Evolutionary conservation across 2,888 invertebrate genomes (phyloP), one percentile per base, ranked within the genome.

Genomic region (Ganaspis brasiliensis): DNA sequence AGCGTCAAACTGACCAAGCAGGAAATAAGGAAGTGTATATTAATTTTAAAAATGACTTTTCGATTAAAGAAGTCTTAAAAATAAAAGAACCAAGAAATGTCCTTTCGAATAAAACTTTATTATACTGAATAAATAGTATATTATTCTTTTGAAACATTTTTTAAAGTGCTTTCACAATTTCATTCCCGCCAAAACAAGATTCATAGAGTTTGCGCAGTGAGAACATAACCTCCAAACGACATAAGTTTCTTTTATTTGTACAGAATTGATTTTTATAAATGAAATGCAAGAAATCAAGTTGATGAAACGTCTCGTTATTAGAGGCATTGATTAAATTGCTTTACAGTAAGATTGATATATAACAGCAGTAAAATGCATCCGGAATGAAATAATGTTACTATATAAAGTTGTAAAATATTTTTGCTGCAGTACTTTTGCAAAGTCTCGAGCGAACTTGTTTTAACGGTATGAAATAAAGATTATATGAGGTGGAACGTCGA

Each of bases 401-500:
- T 37, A 37, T 40, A 45, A 67, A 67, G 24, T 21, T n/a, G 67
- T 26, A 67, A 24, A 67, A 67, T n/a, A 45, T 3, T 49, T 67
- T 57, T 57, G 9, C 26, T 6, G n/a, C 19, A 45, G 24, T 24
- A 67, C 2, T 67, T 24, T 24, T 24, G 3, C 16, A 5, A 45
- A 21, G 24, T 67, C 45, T 21, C n/a, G 40, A 67, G 40, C 67
- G 16, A 67, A 67, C 67, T 45, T 49, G 67, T 67, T 67, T 49
- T 49, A 49, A 40, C 67, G n/a, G 67, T 67, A 45, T 49, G 24
- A 67, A 49, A 45, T 67, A 45, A 4, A n/a, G 45, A 67, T 67
- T 67, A 67, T 49, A 67, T 67, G 67, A 67, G 45, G 24, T 67
- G 67, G 45, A 67, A 67, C 67, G 67, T 67, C 67, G 67, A 49